Evolutionary conservation across 2,797 vertebrate genomes (phyloP).

Genomic region (Sitta carolinensis): DNA sequence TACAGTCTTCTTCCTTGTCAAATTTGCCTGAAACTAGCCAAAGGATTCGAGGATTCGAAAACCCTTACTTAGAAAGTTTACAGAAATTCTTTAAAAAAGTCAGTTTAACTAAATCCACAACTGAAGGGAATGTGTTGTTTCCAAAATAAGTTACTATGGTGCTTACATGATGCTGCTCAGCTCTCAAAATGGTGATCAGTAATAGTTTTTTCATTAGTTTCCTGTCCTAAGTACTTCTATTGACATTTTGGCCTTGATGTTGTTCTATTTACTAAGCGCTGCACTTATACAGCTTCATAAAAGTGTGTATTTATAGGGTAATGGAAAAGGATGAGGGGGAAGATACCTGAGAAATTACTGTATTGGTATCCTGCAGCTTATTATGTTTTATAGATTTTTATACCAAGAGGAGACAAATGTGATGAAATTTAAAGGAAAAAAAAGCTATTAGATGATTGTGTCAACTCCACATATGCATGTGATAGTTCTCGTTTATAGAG

Average conservation of each 20-base stretch:
- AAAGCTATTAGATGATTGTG: not conserved
- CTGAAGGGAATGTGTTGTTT: not conserved
- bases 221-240: not conserved
- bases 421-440: not conserved
- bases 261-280: not conserved
- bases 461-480: not conserved
- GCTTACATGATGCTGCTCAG: not conserved
- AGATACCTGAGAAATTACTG: not conserved
- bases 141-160: not conserved
- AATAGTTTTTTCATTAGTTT: not conserved
- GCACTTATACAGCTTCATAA: not conserved
- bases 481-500: not conserved
- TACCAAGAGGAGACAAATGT: not conserved
- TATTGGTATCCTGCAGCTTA: not conserved
- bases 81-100: fast-evolving
- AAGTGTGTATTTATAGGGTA: not conserved
- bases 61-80: not conserved
- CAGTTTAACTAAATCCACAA: not conserved
- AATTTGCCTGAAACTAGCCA: not conserved
- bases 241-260: not conserved
- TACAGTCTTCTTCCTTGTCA: fast-evolving
- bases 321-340: not conserved
- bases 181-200: not conserved
- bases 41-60: not conserved
- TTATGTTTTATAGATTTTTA: not conserved